Conservation (phyloP, 2,113 vertebrate genomes). For the Colistium nudipinnis region DNA sequence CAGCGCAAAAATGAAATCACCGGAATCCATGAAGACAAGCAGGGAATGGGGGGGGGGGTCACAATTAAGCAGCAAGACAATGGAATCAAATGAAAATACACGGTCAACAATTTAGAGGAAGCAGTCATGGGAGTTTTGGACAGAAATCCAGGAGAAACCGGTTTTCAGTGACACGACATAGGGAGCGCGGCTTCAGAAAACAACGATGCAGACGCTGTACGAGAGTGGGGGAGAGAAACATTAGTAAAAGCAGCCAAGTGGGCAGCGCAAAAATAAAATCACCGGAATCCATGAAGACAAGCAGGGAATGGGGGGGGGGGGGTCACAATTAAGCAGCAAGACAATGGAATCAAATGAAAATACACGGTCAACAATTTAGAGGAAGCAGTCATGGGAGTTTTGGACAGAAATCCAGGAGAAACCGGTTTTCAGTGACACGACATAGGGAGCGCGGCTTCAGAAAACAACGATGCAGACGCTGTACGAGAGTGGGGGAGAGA, state of each 20-base stretch:
- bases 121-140: conserved; percentile 17
- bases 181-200: neutral
- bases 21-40: conserved; percentile 13
- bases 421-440: conserved; percentile 7
- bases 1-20: conserved; percentile 5
- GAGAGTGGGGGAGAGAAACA: conserved; percentile 7
- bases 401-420: conserved; percentile 12
- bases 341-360: too few relatives aligned
- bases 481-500: conserved; percentile 5
- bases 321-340: too few relatives aligned
- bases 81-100: too few relatives aligned
- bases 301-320: too few relatives aligned
- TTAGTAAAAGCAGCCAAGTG: conserved; percentile 29
- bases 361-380: too few relatives aligned
- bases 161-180: conserved; percentile 5
- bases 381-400: conserved; percentile 12
- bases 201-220: conserved; percentile 2
- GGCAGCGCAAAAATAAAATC: conserved; percentile 11
- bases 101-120: too few relatives aligned
- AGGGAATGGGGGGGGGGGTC: neutral
- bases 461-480: neutral
- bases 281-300: conserved; percentile 15
- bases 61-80: too few relatives aligned
- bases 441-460: neutral
- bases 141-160: conserved; percentile 4